These are phyloP conservation scores for Diadema setosum DNA, from an alignment of 35 echinoderm and acorn worm genomes.

Conservation along the genomic window DNA sequence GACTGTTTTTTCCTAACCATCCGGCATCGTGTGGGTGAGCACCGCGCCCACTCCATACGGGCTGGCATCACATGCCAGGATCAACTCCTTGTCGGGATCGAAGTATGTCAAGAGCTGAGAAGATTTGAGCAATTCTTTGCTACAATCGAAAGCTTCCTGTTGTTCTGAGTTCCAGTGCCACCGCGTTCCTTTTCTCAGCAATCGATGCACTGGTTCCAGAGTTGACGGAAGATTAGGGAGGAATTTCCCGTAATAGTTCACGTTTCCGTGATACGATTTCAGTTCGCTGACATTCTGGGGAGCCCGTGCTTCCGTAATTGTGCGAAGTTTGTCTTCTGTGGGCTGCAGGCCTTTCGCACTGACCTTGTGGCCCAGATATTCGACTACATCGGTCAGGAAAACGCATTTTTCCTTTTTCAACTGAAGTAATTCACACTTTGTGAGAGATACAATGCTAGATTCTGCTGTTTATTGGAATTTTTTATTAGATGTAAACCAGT, in stretches of 20 bases:
- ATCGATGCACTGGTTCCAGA: slow-evolving; percentile 22
- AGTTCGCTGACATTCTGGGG: slow-evolving; percentile 32
- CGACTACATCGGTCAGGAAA: slow-evolving; percentile 1
- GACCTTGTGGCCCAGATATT: slow-evolving; percentile 52
- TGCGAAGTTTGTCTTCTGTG: slow-evolving; percentile 50
- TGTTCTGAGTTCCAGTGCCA: not conserved
- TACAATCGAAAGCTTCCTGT: not conserved
- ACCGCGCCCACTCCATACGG: slow-evolving; percentile 50
- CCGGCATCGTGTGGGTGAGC: not conserved
- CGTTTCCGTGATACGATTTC: slow-evolving; percentile 27
- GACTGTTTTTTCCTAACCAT: slow-evolving; percentile 31
- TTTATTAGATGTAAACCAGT: too few relatives aligned
- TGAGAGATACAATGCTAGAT: too few relatives aligned
- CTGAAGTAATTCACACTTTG: too few relatives aligned
- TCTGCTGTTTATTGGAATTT: too few relatives aligned
- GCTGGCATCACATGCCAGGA: slow-evolving; percentile 45
- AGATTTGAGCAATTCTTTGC: slow-evolving; percentile 12
- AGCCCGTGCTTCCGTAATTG: slow-evolving; percentile 33
- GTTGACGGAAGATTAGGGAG: slow-evolving; percentile 19
- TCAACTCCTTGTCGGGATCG: not conserved
- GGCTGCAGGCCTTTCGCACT: slow-evolving; percentile 22
- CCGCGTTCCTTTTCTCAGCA: not conserved
- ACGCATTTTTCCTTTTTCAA: slow-evolving; percentile 61
- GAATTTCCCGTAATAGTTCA: slow-evolving; percentile 64
- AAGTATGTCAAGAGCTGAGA: not conserved